Evolutionary conservation across 1,140 invertebrate genomes (phyloP), one percentile per base, ranked within the genome.

Genomic region (Andricus grossulariae): DNA sequence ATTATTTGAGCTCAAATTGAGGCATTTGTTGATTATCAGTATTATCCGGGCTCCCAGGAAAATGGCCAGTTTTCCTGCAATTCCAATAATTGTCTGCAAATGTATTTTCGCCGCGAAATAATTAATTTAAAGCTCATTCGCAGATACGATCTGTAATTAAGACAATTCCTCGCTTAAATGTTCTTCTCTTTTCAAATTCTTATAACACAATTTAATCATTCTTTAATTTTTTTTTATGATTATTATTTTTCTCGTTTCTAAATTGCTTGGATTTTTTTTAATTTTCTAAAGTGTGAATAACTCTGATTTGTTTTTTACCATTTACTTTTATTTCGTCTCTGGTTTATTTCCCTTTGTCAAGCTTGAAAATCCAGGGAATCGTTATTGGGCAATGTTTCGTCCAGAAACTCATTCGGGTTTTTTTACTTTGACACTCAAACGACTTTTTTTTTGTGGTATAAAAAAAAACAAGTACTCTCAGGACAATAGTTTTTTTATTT

Each of bases 101-200:
- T 66, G 60, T 32, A 39, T 66, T 66, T 66, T 39, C 25, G 7
- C 60, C 15, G 39, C 25, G n/a, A 66, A 66, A 66, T 66, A 66
- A 66, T 66, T 66, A 66, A 66, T 66, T 66, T 39, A 66, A 45
- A 66, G n/a, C 60, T 66, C 60, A 66, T 66, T 66, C 60, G 60
- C 60, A 66, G 60, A 39, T 66, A 39, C 60, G n/a, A 32, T 39
- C 60, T 66, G 25, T 32, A 66, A 66, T 66, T 66, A 66, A 66
- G 12, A 32, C 60, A 45, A 66, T 32, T 45, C 10, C 25, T 66
- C 15, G 60, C 60, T 66, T 66, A 39, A 66, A 66, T 39, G 32
- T 66, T 66, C 60, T 55, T 66, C 39, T 45, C 60, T 39, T 45
- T 45, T 45, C 0, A 45, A 45, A 45, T 45, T 45, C 39, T 11